These are phyloP conservation scores for Amniataba percoides DNA, from an alignment of 2,797 vertebrate genomes.

Conservation along the genomic window DNA sequence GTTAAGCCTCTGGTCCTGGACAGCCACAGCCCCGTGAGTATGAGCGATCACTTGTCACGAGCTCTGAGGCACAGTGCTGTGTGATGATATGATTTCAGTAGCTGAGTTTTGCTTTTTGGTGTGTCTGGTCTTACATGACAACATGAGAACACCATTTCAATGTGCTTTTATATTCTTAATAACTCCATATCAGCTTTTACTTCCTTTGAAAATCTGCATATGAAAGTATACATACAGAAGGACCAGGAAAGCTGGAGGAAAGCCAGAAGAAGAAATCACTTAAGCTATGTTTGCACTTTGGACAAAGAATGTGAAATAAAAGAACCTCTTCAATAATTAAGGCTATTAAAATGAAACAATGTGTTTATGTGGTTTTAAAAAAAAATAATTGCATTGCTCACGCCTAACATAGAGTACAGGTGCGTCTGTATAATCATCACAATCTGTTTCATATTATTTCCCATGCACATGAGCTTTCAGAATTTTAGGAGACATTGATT, in stretches of 20 bases:
- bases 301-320: no score
- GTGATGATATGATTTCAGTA: neutral
- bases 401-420: neutral
- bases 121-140: neutral
- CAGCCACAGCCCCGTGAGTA: constrained; percentile 83
- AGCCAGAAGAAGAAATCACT: no score
- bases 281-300: no score
- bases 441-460: neutral
- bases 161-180: no score
- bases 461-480: neutral
- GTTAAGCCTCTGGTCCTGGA: constrained; percentile 81
- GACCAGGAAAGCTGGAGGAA: no score
- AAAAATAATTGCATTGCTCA: neutral
- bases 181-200: no score
- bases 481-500: no score
- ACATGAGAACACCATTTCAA: no score
- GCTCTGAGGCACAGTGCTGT: neutral
- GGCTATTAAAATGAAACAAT: neutral
- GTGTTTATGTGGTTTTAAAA: neutral
- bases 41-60: constrained; percentile 13
- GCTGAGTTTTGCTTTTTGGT: neutral
- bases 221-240: no score
- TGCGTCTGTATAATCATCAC: neutral
- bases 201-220: no score
- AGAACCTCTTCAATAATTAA: no score